Evolutionary conservation across 1,140 invertebrate species (phyloP).

Genomic region (Macrobrachium rosenbergii): DNA sequence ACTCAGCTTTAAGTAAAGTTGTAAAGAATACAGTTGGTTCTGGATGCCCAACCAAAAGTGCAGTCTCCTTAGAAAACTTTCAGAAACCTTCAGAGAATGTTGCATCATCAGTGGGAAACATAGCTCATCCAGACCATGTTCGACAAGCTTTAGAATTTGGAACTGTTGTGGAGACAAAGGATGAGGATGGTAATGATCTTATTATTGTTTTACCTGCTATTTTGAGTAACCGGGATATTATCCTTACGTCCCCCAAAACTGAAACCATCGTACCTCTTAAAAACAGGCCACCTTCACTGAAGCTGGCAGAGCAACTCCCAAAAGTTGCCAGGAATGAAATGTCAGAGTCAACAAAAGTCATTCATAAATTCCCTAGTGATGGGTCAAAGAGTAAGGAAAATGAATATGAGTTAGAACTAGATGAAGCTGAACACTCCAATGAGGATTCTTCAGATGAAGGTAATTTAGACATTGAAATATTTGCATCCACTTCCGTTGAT

Average conservation of each 20-base stretch:
- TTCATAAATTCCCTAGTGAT: too few species aligned
- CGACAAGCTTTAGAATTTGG: conserved; percentile 34
- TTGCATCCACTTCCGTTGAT: background rate
- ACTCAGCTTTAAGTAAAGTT: background rate
- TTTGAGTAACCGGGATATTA: conserved; percentile 23
- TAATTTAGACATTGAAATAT: background rate
- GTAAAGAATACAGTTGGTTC: background rate
- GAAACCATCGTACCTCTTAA: background rate
- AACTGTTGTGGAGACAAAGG: conserved; percentile 31
- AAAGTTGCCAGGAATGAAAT: too few species aligned
- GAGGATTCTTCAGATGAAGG: too few species aligned
- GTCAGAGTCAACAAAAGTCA: too few species aligned
- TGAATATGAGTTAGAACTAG: too few species aligned
- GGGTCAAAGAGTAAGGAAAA: too few species aligned
- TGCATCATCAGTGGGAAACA: background rate
- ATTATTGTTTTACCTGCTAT: conserved; percentile 45
- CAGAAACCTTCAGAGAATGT: background rate
- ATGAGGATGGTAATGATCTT: conserved; percentile 41
- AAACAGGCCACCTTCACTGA: background rate
- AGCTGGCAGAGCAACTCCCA: background rate
- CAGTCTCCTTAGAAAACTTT: background rate
- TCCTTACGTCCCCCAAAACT: background rate
- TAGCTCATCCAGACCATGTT: conserved; percentile 31
- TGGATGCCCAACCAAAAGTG: background rate
- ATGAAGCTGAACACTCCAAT: too few species aligned